Conservation (phyloP, 2,113 vertebrate genomes). For the Andinoacara biseriatus region DNA sequence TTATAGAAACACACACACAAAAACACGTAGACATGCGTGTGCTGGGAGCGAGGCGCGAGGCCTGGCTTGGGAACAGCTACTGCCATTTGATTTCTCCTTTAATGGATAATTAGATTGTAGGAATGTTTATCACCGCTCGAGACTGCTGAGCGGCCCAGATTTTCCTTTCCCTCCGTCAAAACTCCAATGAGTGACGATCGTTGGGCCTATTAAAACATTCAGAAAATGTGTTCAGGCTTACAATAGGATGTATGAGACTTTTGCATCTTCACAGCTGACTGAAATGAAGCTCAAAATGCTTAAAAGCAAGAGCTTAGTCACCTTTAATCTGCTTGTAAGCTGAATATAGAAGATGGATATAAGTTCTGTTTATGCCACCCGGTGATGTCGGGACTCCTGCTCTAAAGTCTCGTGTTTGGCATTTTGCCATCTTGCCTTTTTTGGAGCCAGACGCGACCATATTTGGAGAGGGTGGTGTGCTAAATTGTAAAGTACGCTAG, state of each 20-base stretch:
- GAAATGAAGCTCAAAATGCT: neutral
- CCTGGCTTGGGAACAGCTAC: slow-evolving; percentile 26
- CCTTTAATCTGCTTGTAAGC: neutral
- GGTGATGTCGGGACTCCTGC: no score
- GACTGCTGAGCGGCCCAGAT: slow-evolving; percentile 3
- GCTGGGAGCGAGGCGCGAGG: slow-evolving; percentile 37
- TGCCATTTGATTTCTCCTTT: slow-evolving; percentile 43
- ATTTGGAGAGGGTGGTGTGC: no score
- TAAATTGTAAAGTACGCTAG: no score
- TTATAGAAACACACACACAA: slow-evolving; percentile 28
- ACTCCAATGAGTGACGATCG: slow-evolving; percentile 8
- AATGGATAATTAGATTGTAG: slow-evolving; percentile 44
- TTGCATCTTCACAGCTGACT: neutral
- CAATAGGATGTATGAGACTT: neutral
- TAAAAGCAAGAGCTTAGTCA: neutral
- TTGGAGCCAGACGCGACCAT: no score
- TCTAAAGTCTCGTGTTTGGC: no score
- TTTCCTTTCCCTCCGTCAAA: slow-evolving; percentile 3
- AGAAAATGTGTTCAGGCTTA: neutral
- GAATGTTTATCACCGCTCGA: slow-evolving; percentile 54
- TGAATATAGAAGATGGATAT: neutral
- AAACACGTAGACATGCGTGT: slow-evolving; percentile 7
- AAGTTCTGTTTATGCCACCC: no score
- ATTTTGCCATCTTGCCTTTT: no score
- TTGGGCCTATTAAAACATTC: slow-evolving; percentile 23